phyloP scores from a whole-genome alignment of 2,888 invertebrate species.

The Plebejus argus region DNA sequence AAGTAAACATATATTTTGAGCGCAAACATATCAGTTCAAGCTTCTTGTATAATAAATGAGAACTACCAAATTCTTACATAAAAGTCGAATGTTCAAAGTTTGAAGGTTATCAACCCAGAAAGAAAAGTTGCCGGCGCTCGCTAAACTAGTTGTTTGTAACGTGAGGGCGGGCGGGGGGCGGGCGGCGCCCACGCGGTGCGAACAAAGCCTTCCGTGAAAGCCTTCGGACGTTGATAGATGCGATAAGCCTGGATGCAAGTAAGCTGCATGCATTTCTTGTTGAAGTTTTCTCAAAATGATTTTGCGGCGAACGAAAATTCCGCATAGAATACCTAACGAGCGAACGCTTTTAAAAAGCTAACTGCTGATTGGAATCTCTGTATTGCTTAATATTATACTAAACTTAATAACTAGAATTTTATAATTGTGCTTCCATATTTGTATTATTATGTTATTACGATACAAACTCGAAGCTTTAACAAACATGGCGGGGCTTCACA shows the following conservation, averaged over 20 bases:
- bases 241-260: constrained; percentile 80
- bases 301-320: constrained; percentile 47
- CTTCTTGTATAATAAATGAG: not conserved
- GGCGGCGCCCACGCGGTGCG: constrained; percentile 56
- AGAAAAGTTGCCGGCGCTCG: constrained; percentile 59
- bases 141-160: constrained; percentile 72
- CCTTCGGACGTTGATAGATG: constrained; percentile 77
- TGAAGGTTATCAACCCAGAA: constrained; percentile 56
- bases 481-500: not conserved
- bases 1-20: too few relatives aligned
- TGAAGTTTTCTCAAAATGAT: constrained; percentile 63
- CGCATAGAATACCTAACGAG: constrained; percentile 33
- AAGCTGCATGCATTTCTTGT: constrained; percentile 79
- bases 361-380: constrained; percentile 4
- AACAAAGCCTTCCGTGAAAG: constrained; percentile 78
- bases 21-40: not conserved
- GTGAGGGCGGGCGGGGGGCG: constrained; percentile 47
- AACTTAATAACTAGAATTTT: not conserved
- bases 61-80: constrained; percentile 19
- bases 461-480: not conserved
- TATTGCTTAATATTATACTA: not conserved
- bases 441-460: not conserved
- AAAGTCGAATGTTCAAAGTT: constrained; percentile 43
- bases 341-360: constrained; percentile 16
- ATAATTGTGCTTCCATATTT: constrained; percentile 6